A percentile compares a stretch with the other conserved stretches of the same genome.
phyloP scores from a whole-genome alignment of 2,888 invertebrate species.

The Tyria jacobaeae region DNA sequence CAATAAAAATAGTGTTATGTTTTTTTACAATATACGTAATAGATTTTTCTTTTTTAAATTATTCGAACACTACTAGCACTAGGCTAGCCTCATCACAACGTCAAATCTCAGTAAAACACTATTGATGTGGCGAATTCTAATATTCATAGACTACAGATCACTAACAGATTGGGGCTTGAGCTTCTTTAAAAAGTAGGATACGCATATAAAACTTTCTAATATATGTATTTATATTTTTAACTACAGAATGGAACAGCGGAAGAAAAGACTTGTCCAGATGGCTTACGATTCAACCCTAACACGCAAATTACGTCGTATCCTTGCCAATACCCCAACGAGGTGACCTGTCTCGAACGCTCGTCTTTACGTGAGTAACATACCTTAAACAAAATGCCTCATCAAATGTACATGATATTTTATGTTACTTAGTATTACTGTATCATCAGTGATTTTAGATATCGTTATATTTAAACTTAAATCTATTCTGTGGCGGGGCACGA shows the following conservation, averaged over 20 bases:
- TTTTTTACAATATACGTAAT: too few species aligned
- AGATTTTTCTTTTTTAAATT: too few species aligned
- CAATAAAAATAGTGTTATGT: too few species aligned
- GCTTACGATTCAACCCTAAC: slow-evolving; percentile 92
- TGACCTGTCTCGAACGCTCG: slow-evolving; percentile 90
- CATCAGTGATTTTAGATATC: slow-evolving; percentile 52
- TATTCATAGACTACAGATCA: too few species aligned
- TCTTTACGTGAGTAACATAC: slow-evolving; percentile 87
- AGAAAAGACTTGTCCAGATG: slow-evolving; percentile 93
- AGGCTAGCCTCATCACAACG: too few species aligned
- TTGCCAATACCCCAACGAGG: slow-evolving; percentile 94
- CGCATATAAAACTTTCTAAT: too few species aligned
- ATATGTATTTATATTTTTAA: too few species aligned
- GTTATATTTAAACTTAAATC: slow-evolving; percentile 42
- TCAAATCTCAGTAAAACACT: too few species aligned
- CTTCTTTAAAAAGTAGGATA: too few species aligned
- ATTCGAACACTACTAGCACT: too few species aligned
- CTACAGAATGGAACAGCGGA: slow-evolving; percentile 89
- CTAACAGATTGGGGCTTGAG: too few species aligned
- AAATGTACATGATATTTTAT: background rate
- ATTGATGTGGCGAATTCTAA: too few species aligned
- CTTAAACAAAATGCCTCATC: background rate
- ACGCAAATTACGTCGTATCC: slow-evolving; percentile 89
- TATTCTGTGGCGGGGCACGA: slow-evolving; percentile 37
- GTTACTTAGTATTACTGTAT: slow-evolving; percentile 27